Conservation (phyloP, 2,113 vertebrate genomes). For the Antechinus flavipes region DNA sequence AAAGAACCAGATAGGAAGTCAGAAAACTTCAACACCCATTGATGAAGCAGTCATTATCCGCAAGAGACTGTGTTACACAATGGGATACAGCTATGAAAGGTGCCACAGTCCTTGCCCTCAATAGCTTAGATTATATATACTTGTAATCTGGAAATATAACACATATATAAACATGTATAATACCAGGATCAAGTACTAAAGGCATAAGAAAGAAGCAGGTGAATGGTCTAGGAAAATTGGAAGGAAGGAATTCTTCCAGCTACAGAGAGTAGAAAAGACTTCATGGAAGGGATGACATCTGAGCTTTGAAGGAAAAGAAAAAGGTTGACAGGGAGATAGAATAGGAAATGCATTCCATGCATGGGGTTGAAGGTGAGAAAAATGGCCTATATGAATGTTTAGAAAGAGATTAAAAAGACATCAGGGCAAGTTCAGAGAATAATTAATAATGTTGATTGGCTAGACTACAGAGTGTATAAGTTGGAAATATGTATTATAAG, state of each 20-base stretch:
- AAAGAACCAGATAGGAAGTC: background rate
- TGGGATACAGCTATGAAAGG: background rate
- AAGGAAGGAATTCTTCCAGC: background rate
- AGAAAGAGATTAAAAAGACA: background rate
- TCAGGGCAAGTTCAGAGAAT: background rate
- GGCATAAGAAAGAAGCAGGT: background rate
- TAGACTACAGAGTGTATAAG: background rate
- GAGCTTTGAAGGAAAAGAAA: background rate
- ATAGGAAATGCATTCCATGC: background rate
- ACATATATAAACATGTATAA: background rate
- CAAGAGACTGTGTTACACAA: background rate
- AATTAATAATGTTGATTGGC: background rate
- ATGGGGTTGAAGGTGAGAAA: background rate
- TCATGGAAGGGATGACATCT: background rate
- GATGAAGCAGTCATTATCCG: background rate
- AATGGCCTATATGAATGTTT: background rate
- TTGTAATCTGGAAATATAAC: background rate
- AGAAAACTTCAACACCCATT: background rate
- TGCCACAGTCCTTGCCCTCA: background rate
- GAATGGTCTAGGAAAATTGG: background rate
- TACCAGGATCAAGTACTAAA: background rate
- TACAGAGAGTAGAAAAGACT: background rate
- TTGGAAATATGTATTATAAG: background rate
- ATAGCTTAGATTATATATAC: too few relatives aligned
- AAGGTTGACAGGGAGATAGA: background rate